These are phyloP conservation scores for Matsumyia berberina DNA, from an alignment of 2,888 invertebrate genomes.

Conservation along the genomic window DNA sequence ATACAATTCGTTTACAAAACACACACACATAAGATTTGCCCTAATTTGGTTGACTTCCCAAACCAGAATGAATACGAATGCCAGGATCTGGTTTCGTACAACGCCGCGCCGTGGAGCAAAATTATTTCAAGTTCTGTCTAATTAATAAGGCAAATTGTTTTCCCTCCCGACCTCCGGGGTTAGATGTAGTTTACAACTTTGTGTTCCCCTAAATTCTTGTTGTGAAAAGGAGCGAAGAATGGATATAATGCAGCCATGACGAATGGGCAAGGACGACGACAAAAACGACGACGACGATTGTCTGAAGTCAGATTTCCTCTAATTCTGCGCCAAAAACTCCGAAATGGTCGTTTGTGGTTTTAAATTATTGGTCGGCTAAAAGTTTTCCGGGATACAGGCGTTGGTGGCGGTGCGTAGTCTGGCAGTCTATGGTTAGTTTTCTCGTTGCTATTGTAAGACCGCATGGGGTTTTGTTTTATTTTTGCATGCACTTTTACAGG, in stretches of 20 bases:
- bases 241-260: slow-evolving; percentile 38
- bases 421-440: slow-evolving; percentile 21
- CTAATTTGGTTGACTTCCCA: slow-evolving; percentile 54
- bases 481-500: background rate
- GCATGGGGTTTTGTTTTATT: background rate
- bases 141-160: slow-evolving; percentile 74
- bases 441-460: slow-evolving; percentile 8
- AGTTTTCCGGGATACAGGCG: slow-evolving; percentile 31
- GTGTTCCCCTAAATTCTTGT: slow-evolving; percentile 22
- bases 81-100: slow-evolving; percentile 50
- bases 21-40: slow-evolving; percentile 32
- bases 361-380: slow-evolving; percentile 57
- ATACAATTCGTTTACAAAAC: slow-evolving; percentile 32
- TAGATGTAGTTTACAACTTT: slow-evolving; percentile 58
- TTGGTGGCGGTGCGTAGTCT: no score
- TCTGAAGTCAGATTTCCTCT: slow-evolving; percentile 27
- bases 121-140: slow-evolving; percentile 65
- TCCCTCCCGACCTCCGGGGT: slow-evolving; percentile 48
- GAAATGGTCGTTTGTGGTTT: slow-evolving; percentile 55
- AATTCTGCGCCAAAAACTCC: slow-evolving; percentile 14
- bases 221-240: slow-evolving; percentile 8
- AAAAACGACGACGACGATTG: slow-evolving; percentile 18
- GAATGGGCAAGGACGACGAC: background rate
- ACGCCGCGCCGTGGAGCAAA: slow-evolving; percentile 30
- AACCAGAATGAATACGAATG: slow-evolving; percentile 37